phyloP scores from a whole-genome alignment of 1,140 invertebrate genomes.

The Drosophila mauritiana region DNA sequence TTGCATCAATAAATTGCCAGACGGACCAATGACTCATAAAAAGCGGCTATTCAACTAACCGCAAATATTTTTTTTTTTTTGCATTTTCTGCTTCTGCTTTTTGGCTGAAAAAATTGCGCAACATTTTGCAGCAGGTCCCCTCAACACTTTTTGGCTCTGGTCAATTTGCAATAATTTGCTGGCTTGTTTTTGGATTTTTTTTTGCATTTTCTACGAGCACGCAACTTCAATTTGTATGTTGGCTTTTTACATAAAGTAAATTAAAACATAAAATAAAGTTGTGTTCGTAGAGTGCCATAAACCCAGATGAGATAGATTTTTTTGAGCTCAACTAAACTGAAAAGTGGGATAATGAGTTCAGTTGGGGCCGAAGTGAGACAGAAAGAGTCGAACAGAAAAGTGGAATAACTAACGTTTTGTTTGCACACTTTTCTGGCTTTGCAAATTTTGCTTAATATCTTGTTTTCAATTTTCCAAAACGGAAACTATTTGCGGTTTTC shows the following conservation, averaged over 20 bases:
- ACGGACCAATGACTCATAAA: slow-evolving; percentile 37
- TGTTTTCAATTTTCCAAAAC: slow-evolving; percentile 53
- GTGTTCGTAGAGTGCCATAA: slow-evolving; percentile 42
- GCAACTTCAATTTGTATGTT: slow-evolving; percentile 30
- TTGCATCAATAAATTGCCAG: slow-evolving; percentile 66
- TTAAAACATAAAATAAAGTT: slow-evolving; percentile 35
- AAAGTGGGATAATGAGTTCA: slow-evolving; percentile 79
- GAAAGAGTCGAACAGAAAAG: slow-evolving; percentile 4
- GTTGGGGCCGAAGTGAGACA: slow-evolving; percentile 22
- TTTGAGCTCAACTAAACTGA: slow-evolving; percentile 31
- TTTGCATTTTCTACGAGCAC: slow-evolving; percentile 43
- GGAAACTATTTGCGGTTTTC: slow-evolving; percentile 49
- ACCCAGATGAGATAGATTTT: slow-evolving; percentile 63
- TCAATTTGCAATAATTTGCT: slow-evolving; percentile 52
- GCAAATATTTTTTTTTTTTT: slow-evolving; percentile 9
- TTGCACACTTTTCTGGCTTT: slow-evolving; percentile 29
- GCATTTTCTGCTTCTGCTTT: slow-evolving; percentile 40
- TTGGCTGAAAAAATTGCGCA: slow-evolving; percentile 58
- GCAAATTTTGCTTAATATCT: slow-evolving; percentile 27
- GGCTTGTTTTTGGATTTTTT: slow-evolving; percentile 19
- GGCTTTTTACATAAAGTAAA: slow-evolving; percentile 28
- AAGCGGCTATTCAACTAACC: slow-evolving; percentile 13
- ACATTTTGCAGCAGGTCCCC: slow-evolving; percentile 44
- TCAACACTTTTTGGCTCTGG: slow-evolving; percentile 43
- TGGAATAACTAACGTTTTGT: slow-evolving; percentile 32